Evolutionary conservation across 2,113 vertebrate genomes (phyloP).

Genomic region (Glaucidium brasilianum): DNA sequence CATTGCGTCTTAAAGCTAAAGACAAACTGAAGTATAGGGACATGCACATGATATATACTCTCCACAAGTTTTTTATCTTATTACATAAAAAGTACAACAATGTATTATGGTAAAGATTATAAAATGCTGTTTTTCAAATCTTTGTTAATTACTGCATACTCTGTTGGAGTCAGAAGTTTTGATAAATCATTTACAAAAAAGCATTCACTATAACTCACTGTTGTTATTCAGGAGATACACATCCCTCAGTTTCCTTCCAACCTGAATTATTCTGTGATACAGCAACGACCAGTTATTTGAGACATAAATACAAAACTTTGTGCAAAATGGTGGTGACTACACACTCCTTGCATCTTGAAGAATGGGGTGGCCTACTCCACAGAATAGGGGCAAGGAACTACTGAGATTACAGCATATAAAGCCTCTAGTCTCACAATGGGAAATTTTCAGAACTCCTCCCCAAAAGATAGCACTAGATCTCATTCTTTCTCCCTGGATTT

Average conservation of each 20-base stretch:
- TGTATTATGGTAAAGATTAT: background rate
- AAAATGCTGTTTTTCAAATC: background rate
- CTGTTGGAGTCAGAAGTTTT: background rate
- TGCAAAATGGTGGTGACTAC: background rate
- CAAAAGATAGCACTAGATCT: background rate
- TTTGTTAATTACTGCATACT: background rate
- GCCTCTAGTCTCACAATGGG: background rate
- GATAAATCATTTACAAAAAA: background rate
- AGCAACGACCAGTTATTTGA: background rate
- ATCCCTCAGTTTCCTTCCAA: background rate
- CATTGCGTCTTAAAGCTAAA: background rate
- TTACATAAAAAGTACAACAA: background rate
- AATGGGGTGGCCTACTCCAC: background rate
- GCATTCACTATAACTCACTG: background rate
- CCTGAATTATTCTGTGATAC: background rate
- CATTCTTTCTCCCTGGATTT: background rate
- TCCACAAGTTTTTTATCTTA: rapidly evolving
- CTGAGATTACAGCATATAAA: background rate
- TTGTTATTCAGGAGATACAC: background rate
- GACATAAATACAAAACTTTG: background rate
- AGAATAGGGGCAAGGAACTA: background rate
- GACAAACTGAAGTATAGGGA: background rate
- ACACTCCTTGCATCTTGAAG: background rate
- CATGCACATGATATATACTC: background rate
- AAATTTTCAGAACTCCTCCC: background rate